Evolutionary conservation across 1,140 invertebrate genomes (phyloP), one percentile per base, ranked within the genome.

Genomic region (Tetranychus cinnabarinus): DNA sequence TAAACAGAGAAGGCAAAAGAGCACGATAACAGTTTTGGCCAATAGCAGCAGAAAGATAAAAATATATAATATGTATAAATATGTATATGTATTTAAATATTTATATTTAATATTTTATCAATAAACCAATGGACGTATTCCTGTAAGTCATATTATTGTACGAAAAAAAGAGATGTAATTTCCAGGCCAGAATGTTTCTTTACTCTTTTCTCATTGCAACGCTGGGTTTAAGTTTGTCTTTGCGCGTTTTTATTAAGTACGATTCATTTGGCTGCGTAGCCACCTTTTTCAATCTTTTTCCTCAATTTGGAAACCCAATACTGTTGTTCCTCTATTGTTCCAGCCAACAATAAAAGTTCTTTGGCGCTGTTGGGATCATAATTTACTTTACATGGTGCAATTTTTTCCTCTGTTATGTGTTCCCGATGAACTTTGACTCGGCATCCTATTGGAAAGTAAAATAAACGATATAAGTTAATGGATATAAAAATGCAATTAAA

Each of bases 381-480:
- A 70, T 92, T 88, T 52, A 96, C 79, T 76, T 92, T 91, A 56
- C 68, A 70, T 57, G 86, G 85, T 69, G 91, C 80, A 37, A 80
- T 77, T 69, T 84, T 80, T 36, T 74, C 70, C 70, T 88, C 86
- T 31, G 81, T 77, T 69, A 89, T 80, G 79, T 97, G 91, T 70
- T 97, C 91, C 73, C 87, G 85, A 73, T 97, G 92, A 65, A 96
- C 84, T 77, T 96, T 96, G 67, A 90, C 85, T 69, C 86, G 84
- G 76, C 92, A 97, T 66, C 88, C 89, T 90, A 69, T 23, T 23
- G 59, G 61, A 60, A 35, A 42, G 42, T 58, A 35, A 50, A 58
- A 35, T 2, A 62, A 37, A 13, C 10, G 48, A n/a, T 6, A 52
- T 6, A 15, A n/a, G 33, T 6, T 8, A 33, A n/a, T 52, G 15